These are phyloP conservation scores for Rhynchophorus ferrugineus DNA, from an alignment of 1,140 invertebrate species.

Conservation along the genomic window DNA sequence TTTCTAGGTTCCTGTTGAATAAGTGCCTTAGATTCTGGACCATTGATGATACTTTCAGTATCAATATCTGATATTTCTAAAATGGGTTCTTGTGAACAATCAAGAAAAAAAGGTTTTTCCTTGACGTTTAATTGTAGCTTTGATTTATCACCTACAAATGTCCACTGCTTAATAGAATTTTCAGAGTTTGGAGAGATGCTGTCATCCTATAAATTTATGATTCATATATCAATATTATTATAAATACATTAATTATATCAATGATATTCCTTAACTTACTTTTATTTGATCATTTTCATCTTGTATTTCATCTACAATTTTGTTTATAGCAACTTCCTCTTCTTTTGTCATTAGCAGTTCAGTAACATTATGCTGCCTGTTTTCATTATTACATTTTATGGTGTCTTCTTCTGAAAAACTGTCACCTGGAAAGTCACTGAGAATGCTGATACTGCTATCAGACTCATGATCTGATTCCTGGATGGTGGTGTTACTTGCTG, in stretches of 20 bases:
- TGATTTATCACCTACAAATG: constrained; percentile 1
- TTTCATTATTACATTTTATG: too few species aligned
- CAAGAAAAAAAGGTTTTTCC: not conserved
- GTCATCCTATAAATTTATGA: not conserved
- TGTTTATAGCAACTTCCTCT: too few species aligned
- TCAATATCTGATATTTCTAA: constrained; percentile 1
- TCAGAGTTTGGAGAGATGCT: not conserved
- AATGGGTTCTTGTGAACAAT: constrained; percentile 1
- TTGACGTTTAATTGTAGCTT: not conserved
- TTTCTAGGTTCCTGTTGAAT: not conserved
- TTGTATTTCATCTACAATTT: too few species aligned
- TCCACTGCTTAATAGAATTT: not conserved
- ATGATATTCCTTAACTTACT: too few species aligned
- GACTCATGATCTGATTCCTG: constrained; percentile 12
- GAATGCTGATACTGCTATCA: constrained; percentile 7
- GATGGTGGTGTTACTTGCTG: not conserved
- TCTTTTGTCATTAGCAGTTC: too few species aligned
- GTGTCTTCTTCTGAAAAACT: constrained; percentile 6
- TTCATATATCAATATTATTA: too few species aligned
- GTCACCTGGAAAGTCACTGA: constrained; percentile 3
- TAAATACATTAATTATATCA: not conserved
- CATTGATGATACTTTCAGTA: not conserved
- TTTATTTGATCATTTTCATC: not conserved
- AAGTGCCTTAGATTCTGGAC: not conserved
- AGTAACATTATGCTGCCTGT: too few species aligned